A percentile compares a stretch with the other conserved stretches of the same genome.
These are phyloP conservation scores for Drosophila miranda DNA, from an alignment of 1,140 invertebrate genomes.

Conservation along the genomic window DNA sequence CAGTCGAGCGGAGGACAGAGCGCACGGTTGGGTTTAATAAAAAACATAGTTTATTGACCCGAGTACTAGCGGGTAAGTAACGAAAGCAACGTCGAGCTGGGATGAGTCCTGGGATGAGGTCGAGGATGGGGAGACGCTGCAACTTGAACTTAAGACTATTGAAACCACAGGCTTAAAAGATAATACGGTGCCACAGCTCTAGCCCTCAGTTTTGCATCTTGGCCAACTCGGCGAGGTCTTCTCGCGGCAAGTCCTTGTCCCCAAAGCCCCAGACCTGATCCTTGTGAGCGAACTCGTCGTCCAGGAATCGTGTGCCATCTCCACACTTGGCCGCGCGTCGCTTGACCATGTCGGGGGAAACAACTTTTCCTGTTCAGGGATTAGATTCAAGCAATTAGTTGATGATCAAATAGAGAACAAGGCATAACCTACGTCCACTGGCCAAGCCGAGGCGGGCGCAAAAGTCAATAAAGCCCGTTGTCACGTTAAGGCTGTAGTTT, in stretches of 20 bases:
- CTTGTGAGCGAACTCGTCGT: conserved; percentile 73
- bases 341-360: conserved; percentile 86
- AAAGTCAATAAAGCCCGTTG: conserved; percentile 88
- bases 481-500: conserved; percentile 86
- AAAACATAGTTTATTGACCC: conserved; percentile 64
- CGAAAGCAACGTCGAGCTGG: conserved; percentile 48
- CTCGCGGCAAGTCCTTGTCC: conserved; percentile 83
- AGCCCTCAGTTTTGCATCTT: conserved; percentile 79
- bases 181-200: conserved; percentile 2
- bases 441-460: conserved; percentile 89
- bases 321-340: conserved; percentile 85
- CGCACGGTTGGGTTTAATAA: conserved; percentile 18
- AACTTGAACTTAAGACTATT: conserved; percentile 53
- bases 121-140: conserved; percentile 24
- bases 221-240: conserved; percentile 83
- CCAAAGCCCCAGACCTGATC: conserved; percentile 85
- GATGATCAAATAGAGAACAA: background rate
- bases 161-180: conserved; percentile 48
- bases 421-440: conserved; percentile 85
- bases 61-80: conserved; percentile 36
- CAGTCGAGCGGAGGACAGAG: background rate
- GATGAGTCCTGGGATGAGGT: conserved; percentile 7
- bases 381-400: background rate
- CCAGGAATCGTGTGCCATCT: conserved; percentile 84
- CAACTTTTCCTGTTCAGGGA: conserved; percentile 84